These are phyloP conservation scores for Drosophila melanogaster DNA, from an alignment of 1,140 invertebrate species.

Conservation along the genomic window Release_6_plus_ISO1_MT NT_033777.3:11718501-11719000, in stretches of 20 bases:
- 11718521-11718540: constrained; percentile 32
- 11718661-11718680: constrained; percentile 1
- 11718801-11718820: constrained; percentile 75
- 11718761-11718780: constrained; percentile 65
- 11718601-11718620: constrained; percentile 40
- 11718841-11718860: constrained; percentile 38
- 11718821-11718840: constrained; percentile 77
- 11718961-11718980: constrained; percentile 68
- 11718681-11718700: constrained; percentile 11
- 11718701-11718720: constrained; percentile 62
- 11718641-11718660: neutral
- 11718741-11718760: constrained; percentile 32
- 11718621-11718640: constrained; percentile 11
- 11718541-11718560: constrained; percentile 19
- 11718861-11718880: neutral
- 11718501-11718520: constrained; percentile 31
- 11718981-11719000: constrained; percentile 51
- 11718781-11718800: constrained; percentile 41
- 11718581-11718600: constrained; percentile 50
- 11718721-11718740: constrained; percentile 63
- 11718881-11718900: constrained; percentile 15
- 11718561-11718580: constrained; percentile 43
- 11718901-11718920: constrained; percentile 62
- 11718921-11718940: constrained; percentile 9
- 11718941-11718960: constrained; percentile 44